Evolutionary conservation across 2,797 vertebrate species (phyloP).

Genomic region (Esox lucius): DNA sequence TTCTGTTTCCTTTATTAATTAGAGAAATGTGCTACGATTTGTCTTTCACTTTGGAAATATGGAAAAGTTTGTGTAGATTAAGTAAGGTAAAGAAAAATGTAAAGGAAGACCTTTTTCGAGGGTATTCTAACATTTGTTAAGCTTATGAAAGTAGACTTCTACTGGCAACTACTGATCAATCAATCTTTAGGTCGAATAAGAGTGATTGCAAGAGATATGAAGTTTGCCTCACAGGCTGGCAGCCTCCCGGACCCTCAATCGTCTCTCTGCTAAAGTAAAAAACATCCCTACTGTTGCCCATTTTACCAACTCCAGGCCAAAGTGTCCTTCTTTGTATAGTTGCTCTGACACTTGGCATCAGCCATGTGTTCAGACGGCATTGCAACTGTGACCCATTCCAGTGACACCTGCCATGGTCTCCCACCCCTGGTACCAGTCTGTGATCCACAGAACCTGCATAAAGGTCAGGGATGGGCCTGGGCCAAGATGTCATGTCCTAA

Average conservation of each 20-base stretch:
- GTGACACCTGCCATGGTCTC: neutral
- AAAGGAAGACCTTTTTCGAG: too few relatives aligned
- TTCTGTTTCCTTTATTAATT: too few relatives aligned
- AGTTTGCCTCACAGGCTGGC: neutral
- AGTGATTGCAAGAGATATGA: neutral
- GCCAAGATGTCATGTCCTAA: neutral
- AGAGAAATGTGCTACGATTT: too few relatives aligned
- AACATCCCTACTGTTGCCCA: neutral
- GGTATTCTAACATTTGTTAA: too few relatives aligned
- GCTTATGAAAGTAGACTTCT: too few relatives aligned
- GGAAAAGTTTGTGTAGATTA: too few relatives aligned
- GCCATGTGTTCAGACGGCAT: neutral
- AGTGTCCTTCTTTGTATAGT: neutral
- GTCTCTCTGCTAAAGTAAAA: neutral
- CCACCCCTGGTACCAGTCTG: neutral
- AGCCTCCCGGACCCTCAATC: neutral
- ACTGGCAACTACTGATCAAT: too few relatives aligned
- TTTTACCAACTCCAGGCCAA: neutral
- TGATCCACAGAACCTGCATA: neutral
- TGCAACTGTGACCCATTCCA: neutral
- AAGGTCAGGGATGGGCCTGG: neutral
- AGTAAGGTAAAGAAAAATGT: too few relatives aligned
- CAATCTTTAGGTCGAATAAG: neutral
- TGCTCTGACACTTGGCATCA: slow-evolving; percentile 10
- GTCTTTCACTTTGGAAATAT: too few relatives aligned